Conservation (phyloP, 1,140 invertebrate genomes). For the Eumeta japonica region DNA sequence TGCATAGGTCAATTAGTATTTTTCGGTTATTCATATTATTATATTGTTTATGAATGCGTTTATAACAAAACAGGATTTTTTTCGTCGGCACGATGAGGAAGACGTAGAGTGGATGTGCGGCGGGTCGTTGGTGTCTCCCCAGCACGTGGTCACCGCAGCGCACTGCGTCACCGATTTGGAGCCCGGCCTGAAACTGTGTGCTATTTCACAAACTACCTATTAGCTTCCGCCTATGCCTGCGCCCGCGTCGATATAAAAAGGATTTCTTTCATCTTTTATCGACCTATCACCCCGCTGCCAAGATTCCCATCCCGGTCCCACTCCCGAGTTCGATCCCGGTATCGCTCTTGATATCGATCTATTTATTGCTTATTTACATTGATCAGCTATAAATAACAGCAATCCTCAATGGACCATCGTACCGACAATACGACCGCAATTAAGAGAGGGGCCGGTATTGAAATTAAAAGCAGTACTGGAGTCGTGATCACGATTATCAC, state of each 20-base stretch:
- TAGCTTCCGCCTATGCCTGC: no score
- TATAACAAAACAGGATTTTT: no score
- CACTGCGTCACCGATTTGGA: conserved; percentile 60
- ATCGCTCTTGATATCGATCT: background rate
- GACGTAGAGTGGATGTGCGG: conserved; percentile 60
- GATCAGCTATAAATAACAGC: background rate
- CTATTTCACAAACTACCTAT: conserved; percentile 10
- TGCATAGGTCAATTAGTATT: no score
- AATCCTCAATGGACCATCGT: no score
- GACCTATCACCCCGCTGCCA: conserved; percentile 3
- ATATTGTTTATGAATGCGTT: no score
- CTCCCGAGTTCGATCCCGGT: no score
- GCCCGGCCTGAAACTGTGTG: conserved; percentile 50
- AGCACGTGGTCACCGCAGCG: conserved; percentile 66
- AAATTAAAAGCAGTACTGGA: no score
- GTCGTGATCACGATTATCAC: no score
- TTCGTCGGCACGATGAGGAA: conserved; percentile 15
- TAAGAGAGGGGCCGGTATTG: no score
- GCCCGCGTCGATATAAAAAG: background rate
- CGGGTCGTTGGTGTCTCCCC: conserved; percentile 62
- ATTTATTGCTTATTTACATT: background rate
- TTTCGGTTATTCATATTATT: no score
- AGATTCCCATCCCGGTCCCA: background rate
- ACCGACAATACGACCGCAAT: no score
- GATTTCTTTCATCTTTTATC: conserved; percentile 7